These are phyloP conservation scores for Pasiphila rectangulata DNA, from an alignment of 2,888 invertebrate genomes.

Conservation along the genomic window DNA sequence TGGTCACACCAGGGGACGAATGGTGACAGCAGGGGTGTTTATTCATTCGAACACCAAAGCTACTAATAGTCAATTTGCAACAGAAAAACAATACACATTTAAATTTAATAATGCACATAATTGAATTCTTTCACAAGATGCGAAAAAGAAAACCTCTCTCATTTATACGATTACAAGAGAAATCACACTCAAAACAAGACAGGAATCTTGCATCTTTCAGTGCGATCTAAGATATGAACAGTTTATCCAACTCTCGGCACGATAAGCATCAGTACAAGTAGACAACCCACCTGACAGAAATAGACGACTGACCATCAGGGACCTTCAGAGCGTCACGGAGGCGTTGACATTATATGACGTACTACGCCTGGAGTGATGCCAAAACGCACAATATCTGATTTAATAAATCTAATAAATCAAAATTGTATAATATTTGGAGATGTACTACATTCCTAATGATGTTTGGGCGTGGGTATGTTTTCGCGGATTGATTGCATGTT, in stretches of 20 bases:
- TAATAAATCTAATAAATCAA: conserved; percentile 16
- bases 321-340: conserved; percentile 39
- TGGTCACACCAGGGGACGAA: no score
- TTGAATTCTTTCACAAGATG: no score
- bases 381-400: conserved; percentile 19
- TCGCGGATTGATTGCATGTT: conserved; percentile 3
- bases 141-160: no score
- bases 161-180: no score
- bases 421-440: conserved; percentile 12
- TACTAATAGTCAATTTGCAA: no score
- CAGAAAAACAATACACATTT: no score
- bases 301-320: conserved; percentile 36
- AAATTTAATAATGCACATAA: no score
- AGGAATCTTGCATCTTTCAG: no score
- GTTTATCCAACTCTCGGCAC: conserved; percentile 4
- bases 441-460: neutral
- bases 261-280: conserved; percentile 12
- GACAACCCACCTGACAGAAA: conserved; percentile 28
- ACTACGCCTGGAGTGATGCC: conserved; percentile 32
- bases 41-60: no score
- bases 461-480: conserved; percentile 5
- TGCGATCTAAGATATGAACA: no score
- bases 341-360: conserved; percentile 50
- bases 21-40: no score
- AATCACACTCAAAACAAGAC: no score